Base-by-base conservation (phyloP, 2,797 vertebrate species). In the Gastrophryne carolinensis region DNA sequence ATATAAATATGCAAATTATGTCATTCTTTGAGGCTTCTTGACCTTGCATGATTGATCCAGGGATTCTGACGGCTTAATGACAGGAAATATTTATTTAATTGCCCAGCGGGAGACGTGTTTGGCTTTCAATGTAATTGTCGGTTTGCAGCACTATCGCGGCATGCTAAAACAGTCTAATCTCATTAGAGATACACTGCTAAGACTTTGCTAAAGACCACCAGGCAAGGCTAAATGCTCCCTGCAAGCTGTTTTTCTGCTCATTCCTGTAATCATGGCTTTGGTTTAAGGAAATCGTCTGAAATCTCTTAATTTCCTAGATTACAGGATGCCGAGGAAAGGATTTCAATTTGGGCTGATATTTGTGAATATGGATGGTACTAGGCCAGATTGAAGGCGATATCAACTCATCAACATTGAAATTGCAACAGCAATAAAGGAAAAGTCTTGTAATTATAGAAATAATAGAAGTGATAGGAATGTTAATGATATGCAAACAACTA, bases 1-100 rank as follows among this genome's bases (percentile, higher is more conserved):
- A 17, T 15, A 19, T 2, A 7, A 15, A 4, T 13, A 19, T 15
- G 27, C 4, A 21, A 32, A 49, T 32, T 4, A 27, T 13, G 17
- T 2, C 1, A 7, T 11, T 19, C 19, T 3, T 0, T 23, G 63
- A 23, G 11, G 5, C 34, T 23, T 23, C 6, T 15, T 50, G 63
- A 50, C 63, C 44, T 50, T 23, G 63, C 3, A 3, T n/a, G 6
- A 65, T 65, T 30, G 62, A 65, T 65, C 44, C n/a, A 10, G 17
- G 32, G 4, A 19, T 58, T 13, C 56, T 50, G 62, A 65, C 3
- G n/a, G 11, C 1, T 13, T 34, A 50, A 34, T 50, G 29, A 50
- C 26, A 27, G 44, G 63, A 65, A 65, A 50, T 35, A 32, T 65
- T 65, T 29, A 65, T 65, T 32, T 50, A 15, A 50, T 65, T 11